Conservation (phyloP, 2,888 invertebrate species). For the Anodontia alba region DNA sequence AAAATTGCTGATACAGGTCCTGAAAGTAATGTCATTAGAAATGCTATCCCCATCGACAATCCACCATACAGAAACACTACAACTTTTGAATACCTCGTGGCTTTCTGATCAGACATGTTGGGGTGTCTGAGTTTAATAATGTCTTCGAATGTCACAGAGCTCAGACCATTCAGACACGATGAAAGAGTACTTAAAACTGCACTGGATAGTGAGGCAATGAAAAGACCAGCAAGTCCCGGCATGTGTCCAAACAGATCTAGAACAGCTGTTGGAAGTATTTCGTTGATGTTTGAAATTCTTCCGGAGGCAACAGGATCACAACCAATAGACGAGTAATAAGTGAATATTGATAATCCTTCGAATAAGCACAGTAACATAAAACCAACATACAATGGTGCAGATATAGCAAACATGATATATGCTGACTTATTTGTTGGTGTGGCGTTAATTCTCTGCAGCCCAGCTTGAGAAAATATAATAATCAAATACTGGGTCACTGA, state of each 20-base stretch:
- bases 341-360: constrained; percentile 37
- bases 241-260: too few species aligned
- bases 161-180: constrained; percentile 35
- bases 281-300: constrained; percentile 33
- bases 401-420: constrained; percentile 20
- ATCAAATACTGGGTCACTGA: constrained; percentile 23
- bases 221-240: constrained; percentile 41
- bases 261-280: constrained; percentile 35
- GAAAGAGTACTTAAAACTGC: constrained; percentile 45
- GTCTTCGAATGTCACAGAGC: constrained; percentile 38
- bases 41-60: constrained; percentile 30
- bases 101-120: constrained; percentile 20
- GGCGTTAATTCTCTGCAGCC: constrained; percentile 37
- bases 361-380: constrained; percentile 10
- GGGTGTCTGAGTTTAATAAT: constrained; percentile 25
- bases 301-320: constrained; percentile 41
- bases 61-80: constrained; percentile 35
- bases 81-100: constrained; percentile 36
- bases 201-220: constrained; percentile 45
- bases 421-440: constrained; percentile 27
- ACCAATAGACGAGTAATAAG: constrained; percentile 34
- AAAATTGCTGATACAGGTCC: constrained; percentile 25
- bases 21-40: constrained; percentile 21
- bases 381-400: constrained; percentile 21
- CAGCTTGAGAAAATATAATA: constrained; percentile 27